These are phyloP conservation scores for Hesperophylax magnus DNA, from an alignment of 1,140 invertebrate species.

Conservation along the genomic window DNA sequence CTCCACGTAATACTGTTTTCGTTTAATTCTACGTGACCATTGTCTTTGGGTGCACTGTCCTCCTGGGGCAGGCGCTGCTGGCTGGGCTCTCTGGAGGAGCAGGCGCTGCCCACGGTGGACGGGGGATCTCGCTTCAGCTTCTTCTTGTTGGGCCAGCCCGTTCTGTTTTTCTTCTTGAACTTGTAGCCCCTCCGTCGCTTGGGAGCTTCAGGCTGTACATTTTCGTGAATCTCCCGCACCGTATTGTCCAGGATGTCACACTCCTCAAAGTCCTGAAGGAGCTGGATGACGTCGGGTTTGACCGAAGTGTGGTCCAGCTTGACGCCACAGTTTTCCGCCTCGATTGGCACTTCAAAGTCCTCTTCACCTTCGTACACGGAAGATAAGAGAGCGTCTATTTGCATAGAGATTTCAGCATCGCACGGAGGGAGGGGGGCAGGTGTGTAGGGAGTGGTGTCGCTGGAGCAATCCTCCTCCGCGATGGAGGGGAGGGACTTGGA, in stretches of 20 bases:
- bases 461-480: constrained; percentile 63
- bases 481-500: constrained; percentile 64
- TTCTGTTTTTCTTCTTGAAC: constrained; percentile 70
- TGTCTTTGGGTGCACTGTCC: constrained; percentile 2
- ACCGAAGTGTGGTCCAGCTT: constrained; percentile 31
- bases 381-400: constrained; percentile 65
- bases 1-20: constrained; percentile 54
- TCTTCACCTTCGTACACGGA: constrained; percentile 66
- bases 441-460: constrained; percentile 62
- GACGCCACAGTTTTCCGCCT: constrained; percentile 61
- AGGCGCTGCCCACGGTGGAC: constrained; percentile 59
- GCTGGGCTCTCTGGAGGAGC: constrained; percentile 57
- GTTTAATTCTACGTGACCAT: constrained; percentile 33
- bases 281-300: constrained; percentile 43
- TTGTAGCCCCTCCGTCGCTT: constrained; percentile 60
- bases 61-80: not conserved
- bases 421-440: constrained; percentile 59
- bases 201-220: constrained; percentile 13
- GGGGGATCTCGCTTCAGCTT: constrained; percentile 60
- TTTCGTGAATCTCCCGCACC: constrained; percentile 63
- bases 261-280: constrained; percentile 48
- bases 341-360: constrained; percentile 65
- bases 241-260: constrained; percentile 48
- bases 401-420: constrained; percentile 62
- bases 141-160: constrained; percentile 68